phyloP scores from a whole-genome alignment of 2,113 vertebrate species.

The Panthera tigris region DNA sequence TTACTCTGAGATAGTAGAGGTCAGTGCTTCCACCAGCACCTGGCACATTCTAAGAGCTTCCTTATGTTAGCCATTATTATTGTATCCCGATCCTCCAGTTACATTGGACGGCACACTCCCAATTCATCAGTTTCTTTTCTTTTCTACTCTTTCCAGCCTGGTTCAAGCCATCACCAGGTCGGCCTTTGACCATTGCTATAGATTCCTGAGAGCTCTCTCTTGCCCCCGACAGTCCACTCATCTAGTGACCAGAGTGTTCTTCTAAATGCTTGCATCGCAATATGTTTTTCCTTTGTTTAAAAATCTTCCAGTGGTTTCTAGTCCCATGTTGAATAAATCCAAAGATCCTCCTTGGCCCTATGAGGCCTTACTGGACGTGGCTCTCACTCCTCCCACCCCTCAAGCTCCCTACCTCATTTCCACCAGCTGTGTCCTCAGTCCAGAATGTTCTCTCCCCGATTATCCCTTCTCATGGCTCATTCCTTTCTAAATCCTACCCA shows the following conservation, averaged over 20 bases:
- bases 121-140: not conserved
- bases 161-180: not conserved
- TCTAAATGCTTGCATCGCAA: not conserved
- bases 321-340: not conserved
- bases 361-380: not conserved
- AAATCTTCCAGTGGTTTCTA: not conserved
- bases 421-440: not conserved
- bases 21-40: no score
- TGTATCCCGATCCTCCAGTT: not conserved
- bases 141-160: not conserved
- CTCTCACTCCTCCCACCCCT: accelerated
- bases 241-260: not conserved
- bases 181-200: not conserved
- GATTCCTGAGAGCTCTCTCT: not conserved
- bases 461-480: not conserved
- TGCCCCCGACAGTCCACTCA: not conserved
- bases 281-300: not conserved
- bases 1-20: not conserved
- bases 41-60: not conserved
- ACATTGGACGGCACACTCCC: no score
- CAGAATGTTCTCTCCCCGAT: not conserved
- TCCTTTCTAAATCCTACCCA: not conserved
- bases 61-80: not conserved
- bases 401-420: accelerated
- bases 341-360: not conserved